These are phyloP conservation scores for Biston stratarius DNA, from an alignment of 2,888 invertebrate genomes.

Conservation along the genomic window DNA sequence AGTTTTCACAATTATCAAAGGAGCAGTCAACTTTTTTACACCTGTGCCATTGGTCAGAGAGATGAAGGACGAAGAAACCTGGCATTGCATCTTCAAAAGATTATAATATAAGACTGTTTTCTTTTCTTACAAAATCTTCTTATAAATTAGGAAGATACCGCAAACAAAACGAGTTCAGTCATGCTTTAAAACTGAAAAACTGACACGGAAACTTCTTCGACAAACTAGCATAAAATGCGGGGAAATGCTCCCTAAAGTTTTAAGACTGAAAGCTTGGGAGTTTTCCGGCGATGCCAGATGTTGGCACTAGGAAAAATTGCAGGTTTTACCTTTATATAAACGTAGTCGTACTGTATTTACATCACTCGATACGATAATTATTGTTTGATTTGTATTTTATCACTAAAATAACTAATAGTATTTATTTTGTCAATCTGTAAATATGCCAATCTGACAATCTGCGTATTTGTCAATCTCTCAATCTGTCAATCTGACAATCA, in stretches of 20 bases:
- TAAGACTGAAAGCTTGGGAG: conserved; percentile 35
- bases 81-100: too few species aligned
- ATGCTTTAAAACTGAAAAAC: conserved; percentile 29
- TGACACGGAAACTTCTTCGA: conserved; percentile 23
- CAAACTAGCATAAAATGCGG: conserved; percentile 31
- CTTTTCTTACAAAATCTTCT: neutral
- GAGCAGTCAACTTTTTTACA: too few species aligned
- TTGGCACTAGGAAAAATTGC: conserved; percentile 38
- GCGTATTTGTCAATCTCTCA: too few species aligned
- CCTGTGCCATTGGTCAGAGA: too few species aligned
- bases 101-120: neutral
- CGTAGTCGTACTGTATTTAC: neutral
- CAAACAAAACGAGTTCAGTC: conserved; percentile 23
- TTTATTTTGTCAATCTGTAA: too few species aligned
- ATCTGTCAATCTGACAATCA: too few species aligned
- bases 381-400: neutral
- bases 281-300: conserved; percentile 36
- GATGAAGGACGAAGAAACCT: too few species aligned
- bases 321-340: conserved; percentile 34
- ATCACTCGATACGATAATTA: neutral
- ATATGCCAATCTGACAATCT: too few species aligned
- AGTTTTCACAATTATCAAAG: too few species aligned
- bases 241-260: conserved; percentile 31
- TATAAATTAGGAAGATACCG: conserved; percentile 6
- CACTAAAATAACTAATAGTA: neutral